Evolutionary conservation across 2,113 vertebrate genomes (phyloP), one percentile per base, ranked within the genome.

Genomic region (Ptilonorhynchus violaceus): DNA sequence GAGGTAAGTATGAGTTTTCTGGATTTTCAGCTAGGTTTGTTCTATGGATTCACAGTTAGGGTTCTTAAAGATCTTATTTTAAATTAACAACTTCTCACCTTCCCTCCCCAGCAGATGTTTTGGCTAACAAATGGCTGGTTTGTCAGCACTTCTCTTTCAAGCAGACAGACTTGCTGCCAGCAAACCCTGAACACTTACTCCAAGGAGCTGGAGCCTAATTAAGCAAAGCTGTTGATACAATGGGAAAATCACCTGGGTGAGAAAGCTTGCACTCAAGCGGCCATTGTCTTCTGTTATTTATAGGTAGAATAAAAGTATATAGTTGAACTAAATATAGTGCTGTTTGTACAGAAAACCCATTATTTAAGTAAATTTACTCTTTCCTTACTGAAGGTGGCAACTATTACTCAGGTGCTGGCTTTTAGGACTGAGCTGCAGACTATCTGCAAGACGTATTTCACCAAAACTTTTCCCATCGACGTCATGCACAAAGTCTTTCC

Each of bases 81-180:
- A 96, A 96, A 90, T 92, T 91, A 96, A 74, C 75, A 88, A 49
- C 89, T 86, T 94, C 89, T 91, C 83, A 83, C 92, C 79, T 96
- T 80, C 82, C 69, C 90, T 82, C 56, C 53, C 83, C 56, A 81
- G 66, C 81, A 96, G 92, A 94, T 62, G 4, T 68, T 89, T 76
- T 46, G 87, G 76, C 79, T 92, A 94, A 89, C 23, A 11, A 96
- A 95, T 33, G 68, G 44, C 68, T 81, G 58, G 42, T 82, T 93
- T 11, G 21, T 91, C 88, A 95, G 93, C 74, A 70, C 58, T 94
- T 80, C 63, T 49, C 88, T 88, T 94, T 82, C 69, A 85, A 67
- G 85, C 93, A 90, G 88, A 64, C 14, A 3, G 68, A 70, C 44
- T 68, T 7, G 5, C 23, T 79, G 87, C 67, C 58, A 85, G 37